Conservation (phyloP, 2,113 vertebrate genomes). For the Hemibagrus wyckioides region DNA sequence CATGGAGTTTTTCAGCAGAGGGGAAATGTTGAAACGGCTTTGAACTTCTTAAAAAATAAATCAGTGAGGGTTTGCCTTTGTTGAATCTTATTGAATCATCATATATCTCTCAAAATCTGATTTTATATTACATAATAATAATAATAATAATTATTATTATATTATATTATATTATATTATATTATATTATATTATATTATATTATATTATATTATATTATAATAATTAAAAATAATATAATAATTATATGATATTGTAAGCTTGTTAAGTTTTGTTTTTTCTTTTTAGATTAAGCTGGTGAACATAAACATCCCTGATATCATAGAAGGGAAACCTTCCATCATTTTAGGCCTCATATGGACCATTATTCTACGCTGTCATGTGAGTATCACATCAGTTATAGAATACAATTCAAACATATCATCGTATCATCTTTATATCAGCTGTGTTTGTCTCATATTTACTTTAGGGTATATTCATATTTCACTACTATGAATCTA, state of each 20-base stretch:
- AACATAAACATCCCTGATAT: constrained; percentile 93
- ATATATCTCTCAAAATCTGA: neutral
- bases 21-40: constrained; percentile 85
- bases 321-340: constrained; percentile 87
- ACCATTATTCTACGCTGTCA: constrained; percentile 92
- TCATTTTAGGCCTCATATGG: constrained; percentile 91
- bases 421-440: neutral
- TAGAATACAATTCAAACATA: neutral
- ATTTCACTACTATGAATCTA: neutral
- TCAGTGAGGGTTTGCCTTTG: constrained; percentile 70
- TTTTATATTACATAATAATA: neutral
- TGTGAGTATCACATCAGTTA: constrained; percentile 72
- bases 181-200: neutral
- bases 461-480: constrained; percentile 10
- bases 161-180: neutral
- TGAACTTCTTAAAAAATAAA: constrained; percentile 84
- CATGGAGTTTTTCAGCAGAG: constrained; percentile 85
- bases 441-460: neutral
- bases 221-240: neutral
- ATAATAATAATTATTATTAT: neutral
- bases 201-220: neutral
- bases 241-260: neutral
- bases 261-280: neutral
- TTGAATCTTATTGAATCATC: neutral
- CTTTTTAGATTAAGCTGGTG: constrained; percentile 84